Evolutionary conservation across 2,888 invertebrate genomes (phyloP).

Genomic region (Podotricha telesiphe): DNA sequence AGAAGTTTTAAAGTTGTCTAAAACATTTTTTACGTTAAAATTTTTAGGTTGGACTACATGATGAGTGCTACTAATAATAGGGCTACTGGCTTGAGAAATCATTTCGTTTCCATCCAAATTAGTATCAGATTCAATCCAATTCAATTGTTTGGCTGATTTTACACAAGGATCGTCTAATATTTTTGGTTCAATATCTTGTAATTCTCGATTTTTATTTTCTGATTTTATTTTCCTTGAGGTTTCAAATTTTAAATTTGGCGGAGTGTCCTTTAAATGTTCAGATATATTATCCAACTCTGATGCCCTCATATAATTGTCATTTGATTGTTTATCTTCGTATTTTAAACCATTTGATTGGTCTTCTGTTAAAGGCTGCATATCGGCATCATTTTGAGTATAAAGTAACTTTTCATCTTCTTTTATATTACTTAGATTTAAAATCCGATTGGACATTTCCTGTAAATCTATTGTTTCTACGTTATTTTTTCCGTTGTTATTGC

Average conservation of each 20-base stretch:
- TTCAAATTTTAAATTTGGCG: not conserved
- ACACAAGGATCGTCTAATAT: conserved; percentile 6
- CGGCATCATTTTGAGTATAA: not conserved
- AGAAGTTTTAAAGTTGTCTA: conserved; percentile 18
- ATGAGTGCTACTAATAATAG: conserved; percentile 44
- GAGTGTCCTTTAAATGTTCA: not conserved
- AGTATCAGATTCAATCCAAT: not conserved
- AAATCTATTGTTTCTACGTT: conserved; percentile 56
- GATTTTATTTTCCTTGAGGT: not conserved
- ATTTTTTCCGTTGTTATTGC: not conserved
- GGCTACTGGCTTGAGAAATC: conserved; percentile 57
- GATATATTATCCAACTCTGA: not conserved
- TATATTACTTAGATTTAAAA: conserved; percentile 50
- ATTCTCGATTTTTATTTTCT: not conserved
- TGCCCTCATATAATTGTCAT: not conserved
- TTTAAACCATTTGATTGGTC: not conserved
- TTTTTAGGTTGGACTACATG: conserved; percentile 38
- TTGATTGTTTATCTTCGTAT: not conserved
- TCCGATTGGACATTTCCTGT: conserved; percentile 63
- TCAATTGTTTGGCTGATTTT: not conserved
- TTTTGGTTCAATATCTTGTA: not conserved
- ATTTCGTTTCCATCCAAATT: conserved; percentile 50
- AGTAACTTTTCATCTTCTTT: conserved; percentile 10
- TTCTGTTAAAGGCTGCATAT: not conserved
- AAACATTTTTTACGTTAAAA: conserved; percentile 16